phyloP scores from a whole-genome alignment of 2,797 vertebrate genomes.

The Arnoldichthys spilopterus region DNA sequence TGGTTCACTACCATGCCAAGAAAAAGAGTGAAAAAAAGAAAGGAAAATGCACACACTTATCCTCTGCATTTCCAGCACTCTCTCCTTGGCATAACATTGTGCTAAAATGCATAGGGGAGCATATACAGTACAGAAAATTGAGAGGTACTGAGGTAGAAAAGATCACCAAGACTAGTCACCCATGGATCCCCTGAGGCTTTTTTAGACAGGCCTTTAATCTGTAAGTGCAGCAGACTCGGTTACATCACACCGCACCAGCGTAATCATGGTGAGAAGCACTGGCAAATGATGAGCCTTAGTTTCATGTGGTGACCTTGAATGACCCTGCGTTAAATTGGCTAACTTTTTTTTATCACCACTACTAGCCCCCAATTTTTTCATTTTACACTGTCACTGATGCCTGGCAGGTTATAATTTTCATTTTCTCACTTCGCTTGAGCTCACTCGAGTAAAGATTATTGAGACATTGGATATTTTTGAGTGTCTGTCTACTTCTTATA shows the following conservation, averaged over 20 bases:
- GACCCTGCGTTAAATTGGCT: conserved; percentile 84
- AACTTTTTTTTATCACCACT: conserved; percentile 78
- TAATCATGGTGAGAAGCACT: background rate
- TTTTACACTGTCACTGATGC: conserved; percentile 86
- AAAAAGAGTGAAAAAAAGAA: background rate
- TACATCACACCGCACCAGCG: background rate
- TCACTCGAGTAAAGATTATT: conserved; percentile 87
- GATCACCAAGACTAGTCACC: conserved; percentile 21
- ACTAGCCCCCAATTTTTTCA: conserved; percentile 87
- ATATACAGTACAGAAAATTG: conserved; percentile 12
- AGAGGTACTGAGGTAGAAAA: conserved; percentile 16
- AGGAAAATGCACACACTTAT: background rate
- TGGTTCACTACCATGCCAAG: no score
- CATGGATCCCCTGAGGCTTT: conserved; percentile 11
- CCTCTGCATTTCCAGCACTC: background rate
- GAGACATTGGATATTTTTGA: conserved; percentile 81
- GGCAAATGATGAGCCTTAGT: conserved; percentile 77
- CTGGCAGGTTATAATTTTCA: conserved; percentile 88
- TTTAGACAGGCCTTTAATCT: conserved; percentile 4
- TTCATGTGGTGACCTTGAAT: conserved; percentile 83
- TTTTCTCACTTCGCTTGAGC: conserved; percentile 85
- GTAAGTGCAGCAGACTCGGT: background rate
- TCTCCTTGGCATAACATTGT: background rate
- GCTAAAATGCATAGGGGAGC: conserved; percentile 41
- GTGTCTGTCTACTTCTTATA: conserved; percentile 71